phyloP scores from a whole-genome alignment of 2,888 invertebrate species.

The Heliconius ismenius region DNA sequence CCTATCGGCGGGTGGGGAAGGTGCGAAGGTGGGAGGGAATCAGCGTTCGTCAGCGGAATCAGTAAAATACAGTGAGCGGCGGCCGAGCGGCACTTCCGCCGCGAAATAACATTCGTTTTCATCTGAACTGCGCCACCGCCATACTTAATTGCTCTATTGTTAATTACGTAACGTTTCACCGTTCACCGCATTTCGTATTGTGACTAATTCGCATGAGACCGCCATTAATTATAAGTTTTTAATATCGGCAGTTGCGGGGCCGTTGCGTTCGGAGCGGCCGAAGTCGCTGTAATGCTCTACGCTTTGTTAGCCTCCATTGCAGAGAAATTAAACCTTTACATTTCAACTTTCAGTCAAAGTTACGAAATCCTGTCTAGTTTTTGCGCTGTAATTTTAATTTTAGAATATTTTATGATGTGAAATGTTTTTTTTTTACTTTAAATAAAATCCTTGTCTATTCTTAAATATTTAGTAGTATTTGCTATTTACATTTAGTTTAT shows the following conservation, averaged over 20 bases:
- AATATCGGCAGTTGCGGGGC: slow-evolving; percentile 52
- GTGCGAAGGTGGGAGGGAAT: slow-evolving; percentile 52
- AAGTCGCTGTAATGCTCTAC: slow-evolving; percentile 35
- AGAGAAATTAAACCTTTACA: slow-evolving; percentile 42
- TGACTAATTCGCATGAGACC: slow-evolving; percentile 64
- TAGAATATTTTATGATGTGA: neutral
- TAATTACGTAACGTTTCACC: slow-evolving; percentile 79
- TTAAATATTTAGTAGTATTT: neutral
- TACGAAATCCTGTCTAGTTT: slow-evolving; percentile 35
- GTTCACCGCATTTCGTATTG: slow-evolving; percentile 62
- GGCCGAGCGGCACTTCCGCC: slow-evolving; percentile 61
- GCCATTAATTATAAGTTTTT: slow-evolving; percentile 51
- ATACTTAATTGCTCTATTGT: slow-evolving; percentile 81
- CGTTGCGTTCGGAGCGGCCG: slow-evolving; percentile 39
- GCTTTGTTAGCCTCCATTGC: slow-evolving; percentile 41
- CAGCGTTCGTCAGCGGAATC: slow-evolving; percentile 77
- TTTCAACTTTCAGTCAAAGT: slow-evolving; percentile 38
- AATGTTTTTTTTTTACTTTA: neutral
- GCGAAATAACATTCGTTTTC: slow-evolving; percentile 71
- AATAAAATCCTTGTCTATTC: neutral
- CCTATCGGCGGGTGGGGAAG: slow-evolving; percentile 47
- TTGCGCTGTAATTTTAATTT: slow-evolving; percentile 22
- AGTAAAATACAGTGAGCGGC: slow-evolving; percentile 72
- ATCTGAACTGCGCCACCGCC: slow-evolving; percentile 62
- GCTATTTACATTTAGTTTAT: neutral